phyloP scores from a whole-genome alignment of 1,140 invertebrate genomes.

The Hyphantria cunea region DNA sequence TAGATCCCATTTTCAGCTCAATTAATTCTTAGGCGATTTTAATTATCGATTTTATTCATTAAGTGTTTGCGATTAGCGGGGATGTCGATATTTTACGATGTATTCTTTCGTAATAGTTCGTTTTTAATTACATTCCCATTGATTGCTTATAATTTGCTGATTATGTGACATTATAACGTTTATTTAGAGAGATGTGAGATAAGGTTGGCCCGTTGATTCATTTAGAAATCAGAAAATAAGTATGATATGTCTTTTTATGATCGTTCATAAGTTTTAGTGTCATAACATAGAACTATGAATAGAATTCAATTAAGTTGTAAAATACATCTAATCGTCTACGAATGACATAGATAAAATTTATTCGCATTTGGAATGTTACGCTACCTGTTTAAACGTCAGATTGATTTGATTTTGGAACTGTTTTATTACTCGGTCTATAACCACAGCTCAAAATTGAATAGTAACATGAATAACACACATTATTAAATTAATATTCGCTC shows the following conservation, averaged over 20 bases:
- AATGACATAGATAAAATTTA: too few species aligned
- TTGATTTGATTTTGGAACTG: too few species aligned
- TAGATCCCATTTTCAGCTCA: slow-evolving; percentile 74
- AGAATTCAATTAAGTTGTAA: too few species aligned
- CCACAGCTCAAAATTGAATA: slow-evolving; percentile 19
- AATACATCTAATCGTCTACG: too few species aligned
- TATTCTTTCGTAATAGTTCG: slow-evolving; percentile 46
- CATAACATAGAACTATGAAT: background rate
- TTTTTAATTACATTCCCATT: slow-evolving; percentile 64
- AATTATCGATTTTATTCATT: slow-evolving; percentile 75
- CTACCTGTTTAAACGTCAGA: too few species aligned
- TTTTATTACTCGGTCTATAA: slow-evolving; percentile 1
- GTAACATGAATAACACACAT: slow-evolving; percentile 19
- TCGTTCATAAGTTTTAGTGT: too few species aligned
- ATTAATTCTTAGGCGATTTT: slow-evolving; percentile 65
- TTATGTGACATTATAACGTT: slow-evolving; percentile 48
- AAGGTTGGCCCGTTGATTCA: slow-evolving; percentile 19
- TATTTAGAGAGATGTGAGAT: slow-evolving; percentile 43
- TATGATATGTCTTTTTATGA: slow-evolving; percentile 1
- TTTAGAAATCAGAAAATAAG: slow-evolving; percentile 1
- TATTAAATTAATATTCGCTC: slow-evolving; percentile 44
- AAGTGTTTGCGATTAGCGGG: slow-evolving; percentile 72
- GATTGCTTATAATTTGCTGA: slow-evolving; percentile 56
- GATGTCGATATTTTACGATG: slow-evolving; percentile 70
- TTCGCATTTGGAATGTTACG: too few species aligned